A percentile compares a stretch with the other conserved stretches of the same genome.
phyloP scores from a whole-genome alignment of 2,113 vertebrate species.

The Crotalus horridus region DNA sequence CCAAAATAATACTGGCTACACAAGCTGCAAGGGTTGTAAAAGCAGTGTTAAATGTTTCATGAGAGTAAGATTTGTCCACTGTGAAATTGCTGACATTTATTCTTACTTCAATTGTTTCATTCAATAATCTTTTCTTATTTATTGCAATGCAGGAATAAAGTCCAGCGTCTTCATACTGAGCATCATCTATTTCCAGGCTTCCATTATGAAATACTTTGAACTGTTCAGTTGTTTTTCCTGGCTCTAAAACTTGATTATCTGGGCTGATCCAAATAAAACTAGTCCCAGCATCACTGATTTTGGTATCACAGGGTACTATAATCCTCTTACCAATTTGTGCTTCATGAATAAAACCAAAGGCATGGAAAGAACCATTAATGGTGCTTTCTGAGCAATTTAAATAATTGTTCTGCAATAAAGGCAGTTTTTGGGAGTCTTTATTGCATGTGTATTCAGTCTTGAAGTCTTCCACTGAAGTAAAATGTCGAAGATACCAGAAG shows the following conservation, averaged over 20 bases:
- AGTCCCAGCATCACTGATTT: constrained; percentile 39
- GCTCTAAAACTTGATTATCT: constrained; percentile 62
- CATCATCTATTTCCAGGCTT: constrained; percentile 75
- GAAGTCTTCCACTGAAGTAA: constrained; percentile 77
- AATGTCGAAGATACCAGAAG: constrained; percentile 80
- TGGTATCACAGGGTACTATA: constrained; percentile 75
- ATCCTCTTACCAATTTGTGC: constrained; percentile 73
- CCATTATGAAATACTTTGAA: constrained; percentile 74
- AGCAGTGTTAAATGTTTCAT: constrained; percentile 83
- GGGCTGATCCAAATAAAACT: constrained; percentile 78
- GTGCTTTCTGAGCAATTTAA: constrained; percentile 69
- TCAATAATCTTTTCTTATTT: constrained; percentile 63
- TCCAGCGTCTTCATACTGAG: constrained; percentile 73
- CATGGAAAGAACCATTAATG: constrained; percentile 59
- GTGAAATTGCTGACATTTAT: constrained; percentile 77
- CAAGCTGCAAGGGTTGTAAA: constrained; percentile 86
- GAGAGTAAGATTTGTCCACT: constrained; percentile 54
- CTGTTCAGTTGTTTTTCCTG: constrained; percentile 50
- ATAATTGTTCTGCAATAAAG: constrained; percentile 53
- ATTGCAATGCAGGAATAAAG: constrained; percentile 75
- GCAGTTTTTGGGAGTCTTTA: constrained; percentile 51
- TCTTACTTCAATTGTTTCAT: constrained; percentile 69
- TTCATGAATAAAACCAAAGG: constrained; percentile 64
- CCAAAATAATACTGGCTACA: constrained; percentile 82
- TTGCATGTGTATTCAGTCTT: constrained; percentile 71